These are phyloP conservation scores for Chaetophractus vellerosus DNA, from an alignment of 2,797 vertebrate genomes.

Conservation along the genomic window DNA sequence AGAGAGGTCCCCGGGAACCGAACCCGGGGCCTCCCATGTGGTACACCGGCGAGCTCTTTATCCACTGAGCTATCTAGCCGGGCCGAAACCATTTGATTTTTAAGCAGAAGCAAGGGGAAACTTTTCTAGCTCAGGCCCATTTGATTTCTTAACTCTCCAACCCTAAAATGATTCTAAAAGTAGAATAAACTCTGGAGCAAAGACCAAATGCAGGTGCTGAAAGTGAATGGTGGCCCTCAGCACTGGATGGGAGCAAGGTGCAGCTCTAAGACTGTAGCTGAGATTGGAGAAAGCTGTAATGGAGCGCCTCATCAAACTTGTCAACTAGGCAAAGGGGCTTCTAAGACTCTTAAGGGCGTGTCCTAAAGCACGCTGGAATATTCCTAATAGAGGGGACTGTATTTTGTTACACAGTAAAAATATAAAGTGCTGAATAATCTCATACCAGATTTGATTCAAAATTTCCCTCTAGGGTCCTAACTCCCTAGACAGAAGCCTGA, in stretches of 20 bases:
- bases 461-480: not conserved
- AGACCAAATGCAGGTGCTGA: not conserved
- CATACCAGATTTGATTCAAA: not conserved
- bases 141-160: not conserved
- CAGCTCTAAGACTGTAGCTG: not conserved
- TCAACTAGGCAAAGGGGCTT: not conserved
- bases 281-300: no score
- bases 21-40: no score
- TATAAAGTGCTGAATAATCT: not conserved
- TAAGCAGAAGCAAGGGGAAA: not conserved
- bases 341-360: not conserved
- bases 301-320: no score
- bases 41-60: no score
- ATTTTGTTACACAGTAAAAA: not conserved
- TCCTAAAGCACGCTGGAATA: not conserved
- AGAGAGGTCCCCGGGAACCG: no score
- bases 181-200: not conserved
- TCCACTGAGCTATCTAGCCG: no score
- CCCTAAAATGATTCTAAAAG: not conserved
- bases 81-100: not conserved
- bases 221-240: not conserved
- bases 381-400: no score
- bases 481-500: not conserved
- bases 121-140: not conserved
- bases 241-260: not conserved